Conservation (phyloP, 2,797 vertebrate genomes). For the Hapalemur alaotrensis region DNA sequence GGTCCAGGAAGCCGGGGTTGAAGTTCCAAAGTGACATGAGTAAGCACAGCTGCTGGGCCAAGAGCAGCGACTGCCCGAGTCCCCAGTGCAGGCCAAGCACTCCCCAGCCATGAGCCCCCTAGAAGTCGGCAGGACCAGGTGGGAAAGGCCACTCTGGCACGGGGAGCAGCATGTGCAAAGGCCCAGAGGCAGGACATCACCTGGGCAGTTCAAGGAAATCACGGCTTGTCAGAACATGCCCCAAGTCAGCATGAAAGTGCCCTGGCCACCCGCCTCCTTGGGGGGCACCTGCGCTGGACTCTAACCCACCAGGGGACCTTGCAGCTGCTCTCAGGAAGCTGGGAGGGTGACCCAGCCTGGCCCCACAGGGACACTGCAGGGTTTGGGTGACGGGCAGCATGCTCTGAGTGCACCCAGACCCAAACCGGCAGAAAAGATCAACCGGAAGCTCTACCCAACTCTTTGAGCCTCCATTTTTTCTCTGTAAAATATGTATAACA, state of each 20-base stretch:
- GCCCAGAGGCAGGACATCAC: neutral
- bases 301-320: neutral
- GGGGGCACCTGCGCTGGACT: neutral
- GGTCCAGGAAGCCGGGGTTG: neutral
- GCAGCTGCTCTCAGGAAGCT: neutral
- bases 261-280: neutral
- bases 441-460: too few relatives aligned
- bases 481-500: neutral
- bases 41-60: neutral
- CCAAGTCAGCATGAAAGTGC: neutral
- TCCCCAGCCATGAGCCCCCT: too few relatives aligned
- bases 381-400: neutral
- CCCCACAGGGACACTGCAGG: neutral
- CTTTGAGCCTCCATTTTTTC: neutral
- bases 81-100: too few relatives aligned
- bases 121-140: neutral
- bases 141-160: neutral
- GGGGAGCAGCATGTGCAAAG: neutral
- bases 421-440: neutral
- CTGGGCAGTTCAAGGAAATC: neutral
- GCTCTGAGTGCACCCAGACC: neutral
- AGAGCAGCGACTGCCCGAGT: neutral
- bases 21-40: neutral
- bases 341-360: neutral
- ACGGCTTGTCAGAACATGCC: neutral